Evolutionary conservation across 2,888 invertebrate genomes (phyloP).

Genomic region (Bellardia bayeri): DNA sequence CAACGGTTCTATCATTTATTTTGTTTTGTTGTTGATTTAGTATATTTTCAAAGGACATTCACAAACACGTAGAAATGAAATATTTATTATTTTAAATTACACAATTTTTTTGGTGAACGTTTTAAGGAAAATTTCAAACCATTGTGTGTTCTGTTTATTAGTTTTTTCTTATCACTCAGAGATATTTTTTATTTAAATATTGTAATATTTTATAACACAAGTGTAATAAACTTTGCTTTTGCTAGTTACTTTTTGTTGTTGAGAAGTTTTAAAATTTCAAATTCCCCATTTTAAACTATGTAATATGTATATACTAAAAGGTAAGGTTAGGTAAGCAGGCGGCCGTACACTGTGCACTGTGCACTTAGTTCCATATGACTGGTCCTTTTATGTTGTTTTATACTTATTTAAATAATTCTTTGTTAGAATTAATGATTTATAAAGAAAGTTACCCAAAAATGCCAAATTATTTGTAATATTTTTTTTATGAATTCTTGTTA

Average conservation of each 20-base stretch:
- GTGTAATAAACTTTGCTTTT: constrained; percentile 23
- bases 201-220: constrained; percentile 18
- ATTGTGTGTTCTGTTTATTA: background rate
- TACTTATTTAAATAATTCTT: background rate
- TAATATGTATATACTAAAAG: no score
- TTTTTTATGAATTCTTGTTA: background rate
- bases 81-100: constrained; percentile 49
- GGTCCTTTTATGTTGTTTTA: no score
- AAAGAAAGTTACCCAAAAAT: background rate
- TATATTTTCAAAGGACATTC: constrained; percentile 69
- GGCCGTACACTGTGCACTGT: no score
- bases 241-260: background rate
- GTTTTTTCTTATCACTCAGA: background rate
- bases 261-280: background rate
- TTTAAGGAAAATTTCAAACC: constrained; percentile 67
- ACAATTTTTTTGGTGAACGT: constrained; percentile 60
- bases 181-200: constrained; percentile 53
- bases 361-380: no score
- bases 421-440: background rate
- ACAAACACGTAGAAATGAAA: constrained; percentile 73
- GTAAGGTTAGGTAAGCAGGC: no score
- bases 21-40: constrained; percentile 30
- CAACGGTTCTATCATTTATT: constrained; percentile 29
- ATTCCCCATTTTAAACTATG: background rate
- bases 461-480: background rate